Evolutionary conservation across 2,113 vertebrate species (phyloP), one percentile per base, ranked within the genome.

Genomic region (Maccullochella peelii): DNA sequence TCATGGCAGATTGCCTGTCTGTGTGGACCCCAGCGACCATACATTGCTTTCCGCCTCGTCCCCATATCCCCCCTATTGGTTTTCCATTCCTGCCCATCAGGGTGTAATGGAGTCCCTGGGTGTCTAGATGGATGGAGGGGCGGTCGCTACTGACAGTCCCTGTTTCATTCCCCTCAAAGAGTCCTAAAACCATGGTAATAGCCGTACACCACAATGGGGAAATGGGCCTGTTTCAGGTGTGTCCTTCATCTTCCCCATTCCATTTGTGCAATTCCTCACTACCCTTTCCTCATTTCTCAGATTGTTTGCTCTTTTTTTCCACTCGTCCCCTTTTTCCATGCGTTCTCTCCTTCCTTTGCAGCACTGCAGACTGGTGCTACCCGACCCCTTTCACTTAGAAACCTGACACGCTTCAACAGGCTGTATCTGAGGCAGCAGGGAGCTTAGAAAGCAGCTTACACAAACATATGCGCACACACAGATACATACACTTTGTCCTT

Each of bases 1-100:
- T 95, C 95, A 95, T 89, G 81, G 88, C 91, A 94, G 94, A 95
- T 94, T 95, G 94, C 94, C 89, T 95, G 94, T 94, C 95, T 89
- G 63, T 73, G 82, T 21, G 47, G 74, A 79, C 87, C 84, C 79
- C 62, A 86, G 54, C 23, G 49, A 77, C 88, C 87, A 90, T 92
- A 89, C 88, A 87, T 91, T 74, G 80, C 81, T 72, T 85, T 80
- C 77, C 70, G 70, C 66, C 50, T 89, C 52, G 62, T 84, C 86
- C 89, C 89, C 85, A 79, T 88, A 93, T 77, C 82, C 86, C 90
- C 87, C 82, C 73, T 75, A 94, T 93, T 94, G 94, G 91, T 93
- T 94, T 93, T 88, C 90, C 86, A 91, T 94, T 89, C 79, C 86
- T 92, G 90, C 85, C 92, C 92, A 94, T 93, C 92, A 88, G 88